Base-by-base conservation (phyloP, 2,888 invertebrate species). In the Heteromyza rotundicornis region DNA sequence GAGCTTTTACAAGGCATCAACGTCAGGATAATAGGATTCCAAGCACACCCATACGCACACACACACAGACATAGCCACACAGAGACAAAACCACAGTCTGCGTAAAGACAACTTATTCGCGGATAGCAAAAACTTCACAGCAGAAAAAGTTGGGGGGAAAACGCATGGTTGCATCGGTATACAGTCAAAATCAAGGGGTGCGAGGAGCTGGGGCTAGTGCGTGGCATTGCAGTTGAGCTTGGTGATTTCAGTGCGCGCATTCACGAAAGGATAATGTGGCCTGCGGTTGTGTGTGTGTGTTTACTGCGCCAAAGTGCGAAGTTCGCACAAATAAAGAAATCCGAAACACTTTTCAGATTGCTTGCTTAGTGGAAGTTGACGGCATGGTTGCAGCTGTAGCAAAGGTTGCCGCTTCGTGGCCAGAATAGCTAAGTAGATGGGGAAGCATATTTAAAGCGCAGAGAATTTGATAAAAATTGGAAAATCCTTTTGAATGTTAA, bases 301-400 rank as follows among this genome's bases (percentile, higher is more conserved):
- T n/a, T n/a, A n/a, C n/a, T n/a, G 56, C 57, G 56, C 55, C 64
- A 67, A 67, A 64, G 68, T 66, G 70, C 64, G 66, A 70, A 68
- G 65, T 70, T 67, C 60, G 63, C 61, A 63, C 61, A 62, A 49
- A 68, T 73, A 71, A 70, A 47, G 73, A 76, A 75, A 74, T 75
- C 35, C 76, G 74, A 74, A 72, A 68, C 70, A 2, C n/a, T 47
- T 47, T 47, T 19, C 47, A 47, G 17, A 47, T 47, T 47, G 47
- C 47, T 47, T 47, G 47, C 47, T 47, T 47, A 47, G 47, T 20
- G 14, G 20, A 3, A 20, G 20, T 14, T 47, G 47, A 17, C 20
- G 47, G 17, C 19, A 19, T 14, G 62, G 63, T 64, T 74, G 75
- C 75, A 75, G 73, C 73, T 75, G 73, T 67, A 71, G 67, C 68